phyloP scores from a whole-genome alignment of 2,797 vertebrate genomes.

The Epinephelus awoara region DNA sequence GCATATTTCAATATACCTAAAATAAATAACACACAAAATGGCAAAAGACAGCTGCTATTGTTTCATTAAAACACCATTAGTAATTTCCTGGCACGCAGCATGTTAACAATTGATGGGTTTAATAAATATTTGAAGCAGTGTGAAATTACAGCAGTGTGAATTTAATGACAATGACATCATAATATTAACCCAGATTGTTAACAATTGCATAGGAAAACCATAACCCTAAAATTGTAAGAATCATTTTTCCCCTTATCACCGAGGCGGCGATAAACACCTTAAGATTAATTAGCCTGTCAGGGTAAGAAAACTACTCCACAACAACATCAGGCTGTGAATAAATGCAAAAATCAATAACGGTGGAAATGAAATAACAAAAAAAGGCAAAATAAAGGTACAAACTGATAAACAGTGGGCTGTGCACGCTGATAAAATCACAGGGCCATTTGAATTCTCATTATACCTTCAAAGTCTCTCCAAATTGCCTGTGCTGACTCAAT shows the following conservation, averaged over 20 bases:
- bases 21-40: background rate
- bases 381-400: conserved; percentile 53
- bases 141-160: conserved; percentile 24
- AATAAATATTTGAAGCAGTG: conserved; percentile 17
- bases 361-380: conserved; percentile 68
- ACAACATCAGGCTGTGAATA: conserved; percentile 52
- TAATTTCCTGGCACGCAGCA: conserved; percentile 1
- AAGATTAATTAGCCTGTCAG: conserved; percentile 74
- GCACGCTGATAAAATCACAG: conserved; percentile 66
- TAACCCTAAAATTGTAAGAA: conserved; percentile 25
- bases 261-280: conserved; percentile 51
- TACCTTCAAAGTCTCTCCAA: conserved; percentile 60
- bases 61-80: conserved; percentile 26
- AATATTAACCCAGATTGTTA: conserved; percentile 22
- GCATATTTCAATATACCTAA: background rate
- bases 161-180: conserved; percentile 22
- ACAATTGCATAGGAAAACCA: conserved; percentile 7
- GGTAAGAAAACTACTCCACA: conserved; percentile 36
- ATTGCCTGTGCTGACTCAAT: conserved; percentile 67
- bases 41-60: conserved; percentile 11
- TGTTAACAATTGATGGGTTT: conserved; percentile 1
- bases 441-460: conserved; percentile 73
- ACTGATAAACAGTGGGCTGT: conserved; percentile 51
- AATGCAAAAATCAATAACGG: conserved; percentile 71
- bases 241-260: conserved; percentile 20